Conservation (phyloP, 2,888 invertebrate species). For the Onthophagus sagittarius region DNA sequence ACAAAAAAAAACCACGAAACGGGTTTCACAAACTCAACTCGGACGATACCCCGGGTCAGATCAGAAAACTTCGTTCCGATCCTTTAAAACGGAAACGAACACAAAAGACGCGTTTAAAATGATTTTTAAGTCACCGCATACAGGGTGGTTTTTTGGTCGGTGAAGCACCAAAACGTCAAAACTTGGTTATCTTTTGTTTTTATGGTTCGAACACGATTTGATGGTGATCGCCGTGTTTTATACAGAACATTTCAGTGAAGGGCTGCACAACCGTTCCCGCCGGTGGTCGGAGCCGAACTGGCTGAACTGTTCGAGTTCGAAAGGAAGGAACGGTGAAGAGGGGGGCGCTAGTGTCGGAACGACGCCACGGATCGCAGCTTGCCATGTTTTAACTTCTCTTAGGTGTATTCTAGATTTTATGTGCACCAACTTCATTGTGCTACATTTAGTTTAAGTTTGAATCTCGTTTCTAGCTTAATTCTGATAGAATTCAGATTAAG, state of each 20-base stretch:
- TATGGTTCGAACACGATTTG: neutral
- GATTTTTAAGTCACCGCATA: neutral
- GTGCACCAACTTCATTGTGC: too few relatives aligned
- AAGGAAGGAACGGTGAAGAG: neutral
- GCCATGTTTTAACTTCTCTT: too few relatives aligned
- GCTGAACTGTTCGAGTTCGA: too few relatives aligned
- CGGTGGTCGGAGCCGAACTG: conserved; percentile 3
- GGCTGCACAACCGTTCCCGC: neutral
- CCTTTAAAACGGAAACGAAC: neutral
- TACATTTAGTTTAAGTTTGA: too few relatives aligned
- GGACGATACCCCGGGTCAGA: too few relatives aligned
- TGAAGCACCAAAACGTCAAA: too few relatives aligned
- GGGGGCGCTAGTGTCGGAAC: neutral
- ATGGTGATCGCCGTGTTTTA: neutral
- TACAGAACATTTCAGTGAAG: neutral
- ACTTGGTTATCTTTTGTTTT: neutral
- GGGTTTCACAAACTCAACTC: neutral
- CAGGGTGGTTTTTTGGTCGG: neutral
- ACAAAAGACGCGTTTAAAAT: neutral
- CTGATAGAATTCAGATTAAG: too few relatives aligned
- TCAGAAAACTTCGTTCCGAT: neutral
- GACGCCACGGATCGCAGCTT: neutral
- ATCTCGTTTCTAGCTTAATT: too few relatives aligned
- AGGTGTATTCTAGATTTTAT: too few relatives aligned
- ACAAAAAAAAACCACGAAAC: neutral